These are phyloP conservation scores for Callaeas wilsoni DNA, from an alignment of 2,113 vertebrate species.

Conservation along the genomic window DNA sequence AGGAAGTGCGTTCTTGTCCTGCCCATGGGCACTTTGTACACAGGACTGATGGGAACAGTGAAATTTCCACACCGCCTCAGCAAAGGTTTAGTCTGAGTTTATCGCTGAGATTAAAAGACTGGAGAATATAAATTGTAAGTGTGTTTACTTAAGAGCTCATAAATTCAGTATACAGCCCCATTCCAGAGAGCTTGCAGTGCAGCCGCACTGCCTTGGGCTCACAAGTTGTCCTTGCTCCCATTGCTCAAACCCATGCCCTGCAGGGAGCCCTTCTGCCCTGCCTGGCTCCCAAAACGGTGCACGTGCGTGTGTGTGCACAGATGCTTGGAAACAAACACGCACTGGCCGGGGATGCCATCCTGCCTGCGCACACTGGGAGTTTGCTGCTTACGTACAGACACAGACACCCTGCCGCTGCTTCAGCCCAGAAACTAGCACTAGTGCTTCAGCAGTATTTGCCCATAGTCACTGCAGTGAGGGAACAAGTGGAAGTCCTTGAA, in stretches of 20 bases:
- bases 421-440: neutral
- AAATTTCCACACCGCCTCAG: neutral
- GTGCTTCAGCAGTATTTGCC: neutral
- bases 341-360: fast-evolving
- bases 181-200: neutral
- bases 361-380: neutral
- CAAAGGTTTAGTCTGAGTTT: slow-evolving; percentile 22
- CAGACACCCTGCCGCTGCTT: neutral
- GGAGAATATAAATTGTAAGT: slow-evolving; percentile 33
- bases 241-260: neutral
- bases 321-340: neutral
- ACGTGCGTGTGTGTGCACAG: too few relatives aligned
- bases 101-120: slow-evolving; percentile 41
- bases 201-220: neutral
- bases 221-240: neutral
- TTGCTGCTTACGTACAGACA: neutral
- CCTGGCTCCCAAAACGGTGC: neutral
- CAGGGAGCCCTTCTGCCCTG: neutral
- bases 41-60: neutral
- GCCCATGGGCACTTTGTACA: neutral
- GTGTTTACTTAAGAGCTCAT: slow-evolving; percentile 49
- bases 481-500: neutral
- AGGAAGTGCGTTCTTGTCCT: neutral
- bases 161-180: slow-evolving; percentile 10
- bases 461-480: neutral